Percentiles rank a stretch among this genome's conserved stretches.
Conservation (phyloP, 1,140 invertebrate genomes). For the Eriosoma lanigerum region DNA sequence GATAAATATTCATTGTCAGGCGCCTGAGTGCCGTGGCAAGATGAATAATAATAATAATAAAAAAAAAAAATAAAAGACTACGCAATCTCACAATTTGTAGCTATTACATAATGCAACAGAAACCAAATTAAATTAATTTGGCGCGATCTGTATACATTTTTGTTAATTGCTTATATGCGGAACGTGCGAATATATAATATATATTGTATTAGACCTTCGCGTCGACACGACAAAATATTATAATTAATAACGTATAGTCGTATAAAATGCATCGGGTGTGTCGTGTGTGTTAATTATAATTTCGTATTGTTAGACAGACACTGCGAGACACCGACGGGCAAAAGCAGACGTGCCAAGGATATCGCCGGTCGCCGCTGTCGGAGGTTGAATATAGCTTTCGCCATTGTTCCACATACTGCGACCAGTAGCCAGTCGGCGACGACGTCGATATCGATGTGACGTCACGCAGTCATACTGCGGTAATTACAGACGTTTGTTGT, state of each 20-base stretch:
- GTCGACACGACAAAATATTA: too few relatives aligned
- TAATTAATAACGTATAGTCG: too few relatives aligned
- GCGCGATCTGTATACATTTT: too few relatives aligned
- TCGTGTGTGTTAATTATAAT: background rate
- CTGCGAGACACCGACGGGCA: background rate
- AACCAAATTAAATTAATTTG: background rate
- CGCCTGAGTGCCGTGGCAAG: background rate
- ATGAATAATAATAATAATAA: background rate
- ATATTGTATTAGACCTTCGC: background rate
- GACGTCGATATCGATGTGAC: background rate
- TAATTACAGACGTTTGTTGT: slow-evolving; percentile 20
- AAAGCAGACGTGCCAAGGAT: slow-evolving; percentile 34
- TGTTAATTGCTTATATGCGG: too few relatives aligned
- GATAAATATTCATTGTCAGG: background rate
- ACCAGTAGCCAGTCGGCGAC: background rate
- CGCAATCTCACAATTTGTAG: too few relatives aligned
- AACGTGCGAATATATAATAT: too few relatives aligned
- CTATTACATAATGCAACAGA: background rate
- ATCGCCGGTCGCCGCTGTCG: background rate
- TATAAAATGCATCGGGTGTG: background rate
- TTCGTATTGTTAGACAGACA: background rate
- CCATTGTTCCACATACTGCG: background rate
- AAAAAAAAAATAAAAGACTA: too few relatives aligned
- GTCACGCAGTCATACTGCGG: background rate
- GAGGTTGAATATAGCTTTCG: background rate